Evolutionary conservation across 2,888 invertebrate species (phyloP).

Genomic region (Amblyteles armatorius): DNA sequence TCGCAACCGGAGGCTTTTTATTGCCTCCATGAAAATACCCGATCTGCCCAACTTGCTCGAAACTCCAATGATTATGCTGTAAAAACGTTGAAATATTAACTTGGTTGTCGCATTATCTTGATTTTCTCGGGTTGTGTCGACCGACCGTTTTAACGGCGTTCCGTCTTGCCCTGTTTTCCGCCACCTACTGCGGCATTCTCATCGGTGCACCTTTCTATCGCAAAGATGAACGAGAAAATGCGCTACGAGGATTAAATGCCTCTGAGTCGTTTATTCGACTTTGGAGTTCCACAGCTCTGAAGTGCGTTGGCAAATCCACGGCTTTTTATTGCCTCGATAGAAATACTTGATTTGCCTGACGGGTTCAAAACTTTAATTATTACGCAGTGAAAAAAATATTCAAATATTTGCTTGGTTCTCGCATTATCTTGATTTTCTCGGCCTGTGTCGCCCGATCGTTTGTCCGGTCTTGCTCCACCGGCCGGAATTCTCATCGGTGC

Average conservation of each 20-base stretch:
- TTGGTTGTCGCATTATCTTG: background rate
- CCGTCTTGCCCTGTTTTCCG: too few species aligned
- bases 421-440: background rate
- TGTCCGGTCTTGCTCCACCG: too few species aligned
- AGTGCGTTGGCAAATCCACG: slow-evolving; percentile 17
- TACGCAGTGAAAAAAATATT: background rate
- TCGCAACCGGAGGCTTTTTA: slow-evolving; percentile 43
- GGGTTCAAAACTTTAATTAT: slow-evolving; percentile 36
- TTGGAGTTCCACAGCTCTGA: slow-evolving; percentile 6
- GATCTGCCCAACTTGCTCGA: slow-evolving; percentile 21
- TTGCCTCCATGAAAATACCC: slow-evolving; percentile 26
- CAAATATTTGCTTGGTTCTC: background rate
- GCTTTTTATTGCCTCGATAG: slow-evolving; percentile 46
- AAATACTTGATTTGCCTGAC: slow-evolving; percentile 28
- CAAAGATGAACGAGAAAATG: background rate
- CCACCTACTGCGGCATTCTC: background rate
- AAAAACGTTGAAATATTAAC: background rate
- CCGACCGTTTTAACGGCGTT: too few species aligned
- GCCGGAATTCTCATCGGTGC: background rate
- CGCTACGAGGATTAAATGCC: slow-evolving; percentile 49
- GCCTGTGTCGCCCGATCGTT: too few species aligned
- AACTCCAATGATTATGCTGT: slow-evolving; percentile 30
- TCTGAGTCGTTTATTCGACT: slow-evolving; percentile 43
- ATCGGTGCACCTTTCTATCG: background rate
- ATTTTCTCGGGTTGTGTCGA: background rate